Percentiles rank a stretch among this genome's conserved stretches.
Conservation (phyloP, 2,888 invertebrate species). For the Anagyrus pseudococci region DNA sequence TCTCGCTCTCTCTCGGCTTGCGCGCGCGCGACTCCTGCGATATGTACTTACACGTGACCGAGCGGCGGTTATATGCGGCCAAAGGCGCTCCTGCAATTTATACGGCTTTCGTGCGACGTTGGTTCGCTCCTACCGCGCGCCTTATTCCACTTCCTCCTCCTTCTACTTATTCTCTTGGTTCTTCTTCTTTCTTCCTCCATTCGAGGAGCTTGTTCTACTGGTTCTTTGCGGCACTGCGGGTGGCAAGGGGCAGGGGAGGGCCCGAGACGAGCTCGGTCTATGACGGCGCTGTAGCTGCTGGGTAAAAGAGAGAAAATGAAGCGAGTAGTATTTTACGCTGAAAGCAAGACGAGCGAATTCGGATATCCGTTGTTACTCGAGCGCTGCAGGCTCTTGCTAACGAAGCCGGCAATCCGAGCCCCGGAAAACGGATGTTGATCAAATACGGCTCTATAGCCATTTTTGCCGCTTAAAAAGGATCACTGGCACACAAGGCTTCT, state of each 20-base stretch:
- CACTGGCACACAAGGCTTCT: too few relatives aligned
- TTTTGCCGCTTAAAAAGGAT: too few relatives aligned
- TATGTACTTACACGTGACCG: background rate
- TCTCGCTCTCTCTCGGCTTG: background rate
- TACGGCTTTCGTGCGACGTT: conserved; percentile 31
- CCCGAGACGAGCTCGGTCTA: too few relatives aligned
- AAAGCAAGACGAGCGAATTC: conserved; percentile 1
- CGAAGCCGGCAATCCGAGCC: background rate
- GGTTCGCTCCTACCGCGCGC: background rate
- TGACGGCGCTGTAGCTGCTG: background rate
- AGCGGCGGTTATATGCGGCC: background rate
- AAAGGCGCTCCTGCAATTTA: conserved; percentile 31
- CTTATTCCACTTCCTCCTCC: background rate
- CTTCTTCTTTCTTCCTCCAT: background rate
- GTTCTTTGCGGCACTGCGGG: too few relatives aligned
- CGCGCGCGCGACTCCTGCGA: background rate
- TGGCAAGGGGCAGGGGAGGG: too few relatives aligned
- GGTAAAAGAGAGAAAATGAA: background rate
- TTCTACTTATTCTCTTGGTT: background rate
- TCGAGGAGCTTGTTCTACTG: too few relatives aligned
- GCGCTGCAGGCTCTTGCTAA: background rate
- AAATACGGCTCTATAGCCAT: too few relatives aligned
- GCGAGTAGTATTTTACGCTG: background rate
- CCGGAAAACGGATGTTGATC: too few relatives aligned
- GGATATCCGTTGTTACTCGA: background rate